Evolutionary conservation across 2,888 invertebrate species (phyloP).

Genomic region (Seira ritae): DNA sequence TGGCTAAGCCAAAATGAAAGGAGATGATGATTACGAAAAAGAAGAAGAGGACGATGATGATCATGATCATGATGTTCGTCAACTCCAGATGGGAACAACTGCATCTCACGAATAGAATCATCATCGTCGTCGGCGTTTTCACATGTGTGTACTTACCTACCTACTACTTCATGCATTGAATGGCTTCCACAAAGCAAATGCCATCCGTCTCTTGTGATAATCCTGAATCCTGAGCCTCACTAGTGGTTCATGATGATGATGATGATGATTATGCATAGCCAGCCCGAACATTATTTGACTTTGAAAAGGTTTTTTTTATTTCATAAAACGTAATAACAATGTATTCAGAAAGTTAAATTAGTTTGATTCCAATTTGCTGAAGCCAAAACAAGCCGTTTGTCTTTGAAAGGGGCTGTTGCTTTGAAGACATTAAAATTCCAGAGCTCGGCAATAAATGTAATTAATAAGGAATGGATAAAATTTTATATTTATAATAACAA

Average conservation of each 20-base stretch:
- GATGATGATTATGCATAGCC: too few relatives aligned
- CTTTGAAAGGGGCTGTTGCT: neutral
- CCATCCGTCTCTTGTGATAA: conserved; percentile 9
- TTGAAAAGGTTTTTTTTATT: neutral
- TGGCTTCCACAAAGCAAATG: neutral
- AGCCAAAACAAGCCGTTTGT: neutral
- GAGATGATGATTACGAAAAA: conserved; percentile 12
- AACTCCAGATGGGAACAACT: conserved; percentile 64
- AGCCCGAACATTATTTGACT: neutral
- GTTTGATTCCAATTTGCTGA: neutral
- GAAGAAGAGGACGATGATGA: neutral
- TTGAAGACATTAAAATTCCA: neutral
- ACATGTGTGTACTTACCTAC: neutral
- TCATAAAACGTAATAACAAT: neutral
- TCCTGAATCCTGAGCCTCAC: neutral
- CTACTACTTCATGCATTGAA: too few relatives aligned
- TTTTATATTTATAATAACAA: neutral
- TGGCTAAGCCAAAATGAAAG: conserved; percentile 31
- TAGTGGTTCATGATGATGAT: too few relatives aligned
- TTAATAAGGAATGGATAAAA: neutral
- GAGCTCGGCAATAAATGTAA: neutral
- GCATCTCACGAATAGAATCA: conserved; percentile 34
- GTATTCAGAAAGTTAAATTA: neutral
- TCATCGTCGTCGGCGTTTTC: neutral
- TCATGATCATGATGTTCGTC: conserved; percentile 34